Percentiles rank a stretch among this genome's conserved stretches.
Evolutionary conservation across 2,113 vertebrate species (phyloP).

Genomic region (Chionodraco myersi): DNA sequence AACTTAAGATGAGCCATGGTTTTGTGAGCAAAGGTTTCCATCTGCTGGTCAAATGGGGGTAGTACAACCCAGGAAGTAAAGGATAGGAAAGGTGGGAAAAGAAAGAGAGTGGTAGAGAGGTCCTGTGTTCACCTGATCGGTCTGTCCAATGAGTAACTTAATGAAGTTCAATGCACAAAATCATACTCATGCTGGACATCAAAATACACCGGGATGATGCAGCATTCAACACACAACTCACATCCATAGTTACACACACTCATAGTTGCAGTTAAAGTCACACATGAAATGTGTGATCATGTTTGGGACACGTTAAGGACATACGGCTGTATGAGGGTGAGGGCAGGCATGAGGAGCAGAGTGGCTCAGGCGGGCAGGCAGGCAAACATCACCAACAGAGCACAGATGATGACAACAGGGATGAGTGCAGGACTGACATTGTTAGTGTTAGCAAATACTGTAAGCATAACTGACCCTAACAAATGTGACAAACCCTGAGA

Average conservation of each 20-base stretch:
- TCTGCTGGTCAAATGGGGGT: constrained; percentile 70
- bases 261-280: background rate
- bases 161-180: constrained; percentile 7
- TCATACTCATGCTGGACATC: constrained; percentile 45
- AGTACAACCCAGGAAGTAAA: constrained; percentile 48
- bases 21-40: constrained; percentile 53
- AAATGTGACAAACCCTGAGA: background rate
- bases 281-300: background rate
- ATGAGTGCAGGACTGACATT: constrained; percentile 37
- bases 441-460: constrained; percentile 65
- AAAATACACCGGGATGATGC: background rate
- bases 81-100: constrained; percentile 5
- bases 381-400: constrained; percentile 73
- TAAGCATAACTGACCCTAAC: constrained; percentile 19
- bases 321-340: constrained; percentile 61
- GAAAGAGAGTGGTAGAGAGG: constrained; percentile 66
- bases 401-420: constrained; percentile 47
- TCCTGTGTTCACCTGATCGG: constrained; percentile 68
- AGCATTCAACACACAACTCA: constrained; percentile 20
- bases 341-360: constrained; percentile 84
- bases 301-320: constrained; percentile 79
- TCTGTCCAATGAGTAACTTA: constrained; percentile 27
- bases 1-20: constrained; percentile 29
- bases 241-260: background rate
- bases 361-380: constrained; percentile 87